Conservation (phyloP, 2,797 vertebrate genomes). For the Gila robusta region DNA sequence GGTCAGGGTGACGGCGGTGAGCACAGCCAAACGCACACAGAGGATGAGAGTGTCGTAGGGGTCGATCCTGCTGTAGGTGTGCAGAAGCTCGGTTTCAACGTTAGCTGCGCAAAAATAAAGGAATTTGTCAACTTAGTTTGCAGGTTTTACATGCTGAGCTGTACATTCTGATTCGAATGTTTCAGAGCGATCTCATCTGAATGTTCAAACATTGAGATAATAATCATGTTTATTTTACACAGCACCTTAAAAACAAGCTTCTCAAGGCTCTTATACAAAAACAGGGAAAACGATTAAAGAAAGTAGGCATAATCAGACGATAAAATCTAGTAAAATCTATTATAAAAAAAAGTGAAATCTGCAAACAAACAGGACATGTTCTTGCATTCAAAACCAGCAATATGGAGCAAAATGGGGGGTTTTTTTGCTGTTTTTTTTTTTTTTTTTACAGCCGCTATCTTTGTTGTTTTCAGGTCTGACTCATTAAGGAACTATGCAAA, state of each 20-base stretch:
- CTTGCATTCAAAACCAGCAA: not conserved
- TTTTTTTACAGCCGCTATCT: not conserved
- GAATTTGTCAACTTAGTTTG: not conserved
- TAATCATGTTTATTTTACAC: not conserved
- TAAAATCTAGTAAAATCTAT: not conserved
- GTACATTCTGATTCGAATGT: not conserved
- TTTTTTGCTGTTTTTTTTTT: not conserved
- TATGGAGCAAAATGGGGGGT: not conserved
- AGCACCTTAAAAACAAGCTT: not conserved
- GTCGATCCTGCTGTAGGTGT: slow-evolving; percentile 94
- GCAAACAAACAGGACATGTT: not conserved
- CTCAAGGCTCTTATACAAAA: not conserved
- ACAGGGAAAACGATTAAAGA: not conserved
- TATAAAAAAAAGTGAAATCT: not conserved
- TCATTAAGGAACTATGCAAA: too few species aligned
- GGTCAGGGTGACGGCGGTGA: slow-evolving; percentile 94
- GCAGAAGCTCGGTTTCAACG: slow-evolving; percentile 93
- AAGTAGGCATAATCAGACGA: not conserved
- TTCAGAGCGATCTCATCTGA: not conserved
- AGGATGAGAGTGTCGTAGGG: slow-evolving; percentile 92
- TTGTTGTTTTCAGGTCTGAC: too few species aligned
- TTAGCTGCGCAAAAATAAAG: slow-evolving; percentile 73
- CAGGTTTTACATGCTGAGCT: not conserved
- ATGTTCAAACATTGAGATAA: not conserved
- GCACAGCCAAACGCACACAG: slow-evolving; percentile 94